phyloP scores from a whole-genome alignment of 2,113 vertebrate genomes.

The Indri indri region DNA sequence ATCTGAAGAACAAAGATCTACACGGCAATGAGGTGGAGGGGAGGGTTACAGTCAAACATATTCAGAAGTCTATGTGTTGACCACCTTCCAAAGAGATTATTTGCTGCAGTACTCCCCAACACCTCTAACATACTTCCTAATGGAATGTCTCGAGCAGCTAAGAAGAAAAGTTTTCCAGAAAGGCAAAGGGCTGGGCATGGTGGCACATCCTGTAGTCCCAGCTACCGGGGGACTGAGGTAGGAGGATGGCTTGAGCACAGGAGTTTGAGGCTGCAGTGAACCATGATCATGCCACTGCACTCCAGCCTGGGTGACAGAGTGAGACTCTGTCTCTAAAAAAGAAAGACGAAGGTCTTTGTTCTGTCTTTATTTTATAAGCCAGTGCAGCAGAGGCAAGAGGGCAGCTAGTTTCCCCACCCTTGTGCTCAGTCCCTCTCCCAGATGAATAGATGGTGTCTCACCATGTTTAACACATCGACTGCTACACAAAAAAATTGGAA shows the following conservation, averaged over 20 bases:
- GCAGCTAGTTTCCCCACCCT: neutral
- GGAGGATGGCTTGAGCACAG: neutral
- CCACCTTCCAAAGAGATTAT: neutral
- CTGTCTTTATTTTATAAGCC: neutral
- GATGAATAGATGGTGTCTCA: neutral
- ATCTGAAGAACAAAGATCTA: neutral
- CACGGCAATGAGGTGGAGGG: neutral
- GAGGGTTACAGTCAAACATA: neutral
- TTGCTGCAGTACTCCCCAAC: neutral
- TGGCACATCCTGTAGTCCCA: no score
- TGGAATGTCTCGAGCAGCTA: neutral
- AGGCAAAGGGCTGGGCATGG: neutral
- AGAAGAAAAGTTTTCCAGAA: neutral
- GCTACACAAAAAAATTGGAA: no score
- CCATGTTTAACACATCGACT: no score
- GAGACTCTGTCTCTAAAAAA: no score
- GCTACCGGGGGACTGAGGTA: neutral
- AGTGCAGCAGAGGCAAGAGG: neutral
- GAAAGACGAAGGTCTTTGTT: no score
- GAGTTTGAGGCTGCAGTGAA: no score
- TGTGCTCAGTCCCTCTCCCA: neutral
- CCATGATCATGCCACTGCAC: no score
- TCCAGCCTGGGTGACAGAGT: no score
- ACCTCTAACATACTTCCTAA: neutral
- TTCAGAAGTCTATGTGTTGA: neutral